Evolutionary conservation across 2,113 vertebrate genomes (phyloP).

Genomic region (Engraulis encrasicolus): DNA sequence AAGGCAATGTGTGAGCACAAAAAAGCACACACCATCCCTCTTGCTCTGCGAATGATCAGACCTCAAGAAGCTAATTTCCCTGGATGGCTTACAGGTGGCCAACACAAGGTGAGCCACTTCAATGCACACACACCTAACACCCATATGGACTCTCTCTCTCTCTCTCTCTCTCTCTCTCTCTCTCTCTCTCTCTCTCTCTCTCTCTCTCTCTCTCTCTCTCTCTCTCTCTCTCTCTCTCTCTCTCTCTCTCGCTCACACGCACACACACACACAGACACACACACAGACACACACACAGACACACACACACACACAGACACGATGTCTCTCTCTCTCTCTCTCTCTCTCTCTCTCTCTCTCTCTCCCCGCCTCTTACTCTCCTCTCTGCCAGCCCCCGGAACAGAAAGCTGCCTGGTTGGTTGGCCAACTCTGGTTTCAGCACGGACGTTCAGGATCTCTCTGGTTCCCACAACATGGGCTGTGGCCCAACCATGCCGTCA

Average conservation of each 20-base stretch:
- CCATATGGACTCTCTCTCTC: constrained; percentile 36
- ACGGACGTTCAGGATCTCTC: constrained; percentile 42
- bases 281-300: background rate
- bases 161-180: constrained; percentile 38
- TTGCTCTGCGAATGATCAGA: constrained; percentile 74
- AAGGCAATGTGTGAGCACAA: constrained; percentile 49
- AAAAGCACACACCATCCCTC: constrained; percentile 4
- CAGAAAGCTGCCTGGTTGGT: constrained; percentile 60
- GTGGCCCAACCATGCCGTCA: constrained; percentile 53
- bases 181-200: background rate
- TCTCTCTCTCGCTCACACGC: constrained; percentile 21
- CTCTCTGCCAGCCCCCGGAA: constrained; percentile 7
- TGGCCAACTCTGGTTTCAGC: constrained; percentile 47
- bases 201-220: background rate
- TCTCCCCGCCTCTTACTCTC: too few species aligned
- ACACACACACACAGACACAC: constrained; percentile 7
- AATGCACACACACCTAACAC: constrained; percentile 56
- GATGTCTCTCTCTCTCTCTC: background rate
- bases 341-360: background rate
- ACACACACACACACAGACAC: constrained; percentile 8
- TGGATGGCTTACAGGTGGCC: constrained; percentile 81
- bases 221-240: background rate
- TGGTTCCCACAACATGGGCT: constrained; percentile 50
- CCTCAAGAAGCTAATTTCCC: constrained; percentile 77
- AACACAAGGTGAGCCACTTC: constrained; percentile 74